Conservation (phyloP, 2,888 invertebrate genomes). For the Anodontia alba region DNA sequence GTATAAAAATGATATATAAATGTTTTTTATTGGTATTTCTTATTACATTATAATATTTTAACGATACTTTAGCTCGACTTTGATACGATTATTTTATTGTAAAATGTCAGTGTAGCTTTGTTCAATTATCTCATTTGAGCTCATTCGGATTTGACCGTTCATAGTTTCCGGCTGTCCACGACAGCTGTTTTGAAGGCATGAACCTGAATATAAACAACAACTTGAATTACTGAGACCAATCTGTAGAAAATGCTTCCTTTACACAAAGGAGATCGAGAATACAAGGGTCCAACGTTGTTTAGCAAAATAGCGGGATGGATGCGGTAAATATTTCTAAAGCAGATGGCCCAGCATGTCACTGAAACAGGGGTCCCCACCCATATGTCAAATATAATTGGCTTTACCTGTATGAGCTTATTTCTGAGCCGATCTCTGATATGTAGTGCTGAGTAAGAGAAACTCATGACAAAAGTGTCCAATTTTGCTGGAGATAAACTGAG, state of each 20-base stretch:
- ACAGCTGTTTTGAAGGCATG: slow-evolving; percentile 54
- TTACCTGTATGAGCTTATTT: too few relatives aligned
- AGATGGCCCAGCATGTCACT: not conserved
- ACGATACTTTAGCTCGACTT: too few relatives aligned
- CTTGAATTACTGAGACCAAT: not conserved
- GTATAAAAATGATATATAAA: too few relatives aligned
- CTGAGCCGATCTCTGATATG: too few relatives aligned
- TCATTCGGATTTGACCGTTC: not conserved
- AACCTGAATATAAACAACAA: not conserved
- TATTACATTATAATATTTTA: too few relatives aligned
- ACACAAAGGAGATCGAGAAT: slow-evolving; percentile 83
- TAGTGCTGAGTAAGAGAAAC: too few relatives aligned
- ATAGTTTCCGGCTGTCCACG: slow-evolving; percentile 47
- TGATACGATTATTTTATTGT: not conserved
- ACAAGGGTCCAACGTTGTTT: slow-evolving; percentile 81
- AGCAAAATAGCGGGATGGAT: slow-evolving; percentile 84
- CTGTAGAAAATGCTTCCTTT: slow-evolving; percentile 84
- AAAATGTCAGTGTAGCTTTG: not conserved
- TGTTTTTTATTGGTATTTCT: too few relatives aligned
- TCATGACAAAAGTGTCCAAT: too few relatives aligned
- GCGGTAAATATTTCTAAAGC: slow-evolving; percentile 76
- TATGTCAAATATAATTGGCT: too few relatives aligned
- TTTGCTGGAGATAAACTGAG: too few relatives aligned
- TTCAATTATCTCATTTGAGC: not conserved
- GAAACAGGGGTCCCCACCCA: not conserved